Evolutionary conservation across 2,888 invertebrate species (phyloP).

Genomic region (Rapana venosa): DNA sequence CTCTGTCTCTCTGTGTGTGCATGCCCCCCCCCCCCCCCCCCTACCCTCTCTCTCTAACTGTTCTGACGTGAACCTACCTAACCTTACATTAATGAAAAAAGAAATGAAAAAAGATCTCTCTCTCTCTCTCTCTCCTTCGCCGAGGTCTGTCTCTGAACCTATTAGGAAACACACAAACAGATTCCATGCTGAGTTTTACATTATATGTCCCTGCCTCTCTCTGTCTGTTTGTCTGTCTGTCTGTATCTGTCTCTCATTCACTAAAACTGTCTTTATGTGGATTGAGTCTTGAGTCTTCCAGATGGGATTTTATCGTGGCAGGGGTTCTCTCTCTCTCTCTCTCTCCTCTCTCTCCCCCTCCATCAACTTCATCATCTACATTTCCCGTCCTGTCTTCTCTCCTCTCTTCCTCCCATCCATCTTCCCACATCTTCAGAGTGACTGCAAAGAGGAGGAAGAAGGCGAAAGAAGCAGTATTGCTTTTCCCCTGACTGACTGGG

Average conservation of each 20-base stretch:
- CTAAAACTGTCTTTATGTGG: neutral
- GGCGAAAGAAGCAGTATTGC: neutral
- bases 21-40: neutral
- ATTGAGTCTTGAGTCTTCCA: neutral
- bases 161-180: neutral
- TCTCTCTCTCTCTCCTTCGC: neutral
- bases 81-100: no score
- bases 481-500: neutral
- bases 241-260: neutral
- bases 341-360: neutral
- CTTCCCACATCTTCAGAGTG: neutral
- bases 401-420: neutral
- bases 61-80: no score
- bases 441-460: slow-evolving; percentile 1
- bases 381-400: neutral
- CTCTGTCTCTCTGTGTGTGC: neutral
- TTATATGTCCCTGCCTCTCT: neutral
- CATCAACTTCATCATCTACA: neutral
- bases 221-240: neutral
- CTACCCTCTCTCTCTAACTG: neutral
- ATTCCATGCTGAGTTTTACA: neutral
- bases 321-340: neutral
- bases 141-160: neutral
- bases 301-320: neutral
- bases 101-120: no score